phyloP scores from a whole-genome alignment of 37 sponge, comb jelly and placozoan genomes.

The Cliona cf. orientalis region DNA sequence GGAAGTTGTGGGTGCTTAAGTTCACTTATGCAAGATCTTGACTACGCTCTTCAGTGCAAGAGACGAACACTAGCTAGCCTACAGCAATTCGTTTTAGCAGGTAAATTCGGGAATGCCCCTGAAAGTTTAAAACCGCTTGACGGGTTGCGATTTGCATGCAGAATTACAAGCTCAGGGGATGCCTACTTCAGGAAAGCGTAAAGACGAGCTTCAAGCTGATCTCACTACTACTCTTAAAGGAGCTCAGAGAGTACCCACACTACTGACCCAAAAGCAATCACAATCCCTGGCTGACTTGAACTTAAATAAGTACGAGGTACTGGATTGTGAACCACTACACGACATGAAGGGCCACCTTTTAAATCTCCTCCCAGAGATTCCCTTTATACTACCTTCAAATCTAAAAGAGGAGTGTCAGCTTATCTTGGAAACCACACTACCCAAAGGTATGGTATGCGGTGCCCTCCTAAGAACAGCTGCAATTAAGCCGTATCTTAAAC shows the following conservation, averaged over 20 bases:
- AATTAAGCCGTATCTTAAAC: conserved; percentile 10
- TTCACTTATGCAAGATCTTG: background rate
- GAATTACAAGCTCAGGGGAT: conserved; percentile 14
- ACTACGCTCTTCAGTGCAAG: background rate
- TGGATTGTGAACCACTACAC: conserved; percentile 5
- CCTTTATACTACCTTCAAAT: background rate
- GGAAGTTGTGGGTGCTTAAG: background rate
- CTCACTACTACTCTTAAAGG: background rate
- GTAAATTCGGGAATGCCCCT: background rate
- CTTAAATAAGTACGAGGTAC: background rate
- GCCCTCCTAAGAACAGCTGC: conserved; percentile 7
- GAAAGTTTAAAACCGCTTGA: background rate
- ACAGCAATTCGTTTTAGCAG: background rate
- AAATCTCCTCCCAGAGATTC: background rate
- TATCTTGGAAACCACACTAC: conserved; percentile 1
- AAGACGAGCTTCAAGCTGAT: background rate
- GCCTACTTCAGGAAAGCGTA: too few relatives aligned
- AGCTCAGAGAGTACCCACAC: conserved; percentile 13
- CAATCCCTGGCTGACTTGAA: background rate
- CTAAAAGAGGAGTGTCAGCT: conserved; percentile 9
- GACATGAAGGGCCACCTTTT: conserved; percentile 13
- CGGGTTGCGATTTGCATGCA: background rate
- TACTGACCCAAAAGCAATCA: background rate
- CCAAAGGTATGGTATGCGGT: background rate
- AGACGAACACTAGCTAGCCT: background rate